Conservation (phyloP, 2,113 vertebrate species). For the Tyto alba region DNA sequence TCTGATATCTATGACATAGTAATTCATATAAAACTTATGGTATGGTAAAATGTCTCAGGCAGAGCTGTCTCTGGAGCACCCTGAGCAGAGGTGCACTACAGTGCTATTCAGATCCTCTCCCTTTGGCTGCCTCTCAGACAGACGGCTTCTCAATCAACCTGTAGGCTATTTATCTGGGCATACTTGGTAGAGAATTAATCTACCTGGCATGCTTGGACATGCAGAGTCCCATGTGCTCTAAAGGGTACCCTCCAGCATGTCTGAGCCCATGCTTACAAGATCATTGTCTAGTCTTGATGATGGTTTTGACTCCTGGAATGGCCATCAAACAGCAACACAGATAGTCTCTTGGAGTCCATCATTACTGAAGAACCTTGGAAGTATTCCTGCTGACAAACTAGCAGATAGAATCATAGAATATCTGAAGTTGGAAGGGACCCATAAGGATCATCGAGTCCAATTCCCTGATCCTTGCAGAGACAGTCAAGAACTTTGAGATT, state of each 20-base stretch:
- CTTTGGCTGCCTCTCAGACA: slow-evolving; percentile 36
- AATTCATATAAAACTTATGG: neutral
- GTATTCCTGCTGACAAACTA: neutral
- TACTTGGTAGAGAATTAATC: neutral
- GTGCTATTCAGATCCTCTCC: slow-evolving; percentile 7
- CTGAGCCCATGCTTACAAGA: neutral
- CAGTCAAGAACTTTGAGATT: neutral
- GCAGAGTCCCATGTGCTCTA: neutral
- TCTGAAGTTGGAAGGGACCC: neutral
- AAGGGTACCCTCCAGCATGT: slow-evolving; percentile 22
- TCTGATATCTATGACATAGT: neutral
- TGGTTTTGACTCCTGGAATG: slow-evolving; percentile 5
- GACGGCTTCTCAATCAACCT: slow-evolving; percentile 32
- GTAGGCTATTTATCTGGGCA: slow-evolving; percentile 33
- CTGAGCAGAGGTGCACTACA: neutral
- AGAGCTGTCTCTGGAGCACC: neutral
- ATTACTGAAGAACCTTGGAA: neutral
- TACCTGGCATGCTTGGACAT: neutral
- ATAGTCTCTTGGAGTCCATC: neutral
- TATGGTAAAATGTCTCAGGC: neutral
- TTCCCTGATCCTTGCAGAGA: neutral
- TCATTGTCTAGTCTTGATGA: neutral
- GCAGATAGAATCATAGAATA: neutral
- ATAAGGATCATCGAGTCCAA: neutral
- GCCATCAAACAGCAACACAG: neutral